Base-by-base conservation (phyloP, 2,797 vertebrate genomes). In the Potorous gilbertii region DNA sequence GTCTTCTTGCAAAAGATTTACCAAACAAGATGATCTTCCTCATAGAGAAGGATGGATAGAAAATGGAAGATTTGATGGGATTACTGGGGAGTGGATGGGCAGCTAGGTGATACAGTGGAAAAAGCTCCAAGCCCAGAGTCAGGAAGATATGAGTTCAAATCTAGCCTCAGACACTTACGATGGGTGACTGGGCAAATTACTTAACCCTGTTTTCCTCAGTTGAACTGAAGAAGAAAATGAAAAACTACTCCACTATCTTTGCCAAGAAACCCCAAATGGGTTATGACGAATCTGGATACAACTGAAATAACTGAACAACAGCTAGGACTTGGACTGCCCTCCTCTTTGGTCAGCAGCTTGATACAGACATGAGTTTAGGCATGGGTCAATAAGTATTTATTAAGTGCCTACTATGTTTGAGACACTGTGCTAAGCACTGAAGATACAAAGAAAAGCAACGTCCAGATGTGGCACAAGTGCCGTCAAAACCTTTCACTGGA, bases 331-430 rank as follows among this genome's bases (percentile, higher is more conserved):
- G 62, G 12, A 34, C 4, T 66, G 34, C 34, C 12, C 34, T n/a
- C 62, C 62, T 66, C 34, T 62, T 62, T 66, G 34, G 62, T n/a
- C 34, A n/a, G 62, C 34, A 66, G 62, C 62, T n/a, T n/a, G 62
- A 66, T n/a, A n/a, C 34, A 34, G n/a, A n/a, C 34, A 66, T n/a
- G 34, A 16, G 14, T 66, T 66, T 16, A 66, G 34, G 34, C 34
- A 66, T n/a, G 62, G 34, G 34, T 66, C 31, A 66, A n/a, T n/a
- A 11, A 62, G 31, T 62, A 93, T 94, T 91, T 91, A 66, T 29
- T 97, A 31, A 34, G 24, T 92, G 31, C 34, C 56, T 46, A 56
- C 52, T 90, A 13, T 40, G 18, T 92, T 81, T 95, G 93, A 90
- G 92, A 62, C 5, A 59, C 59, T 92, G 1, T 74, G 92, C 21